These are phyloP conservation scores for Oedothorax gibbosus DNA, from an alignment of 1,140 invertebrate species.

Conservation along the genomic window DNA sequence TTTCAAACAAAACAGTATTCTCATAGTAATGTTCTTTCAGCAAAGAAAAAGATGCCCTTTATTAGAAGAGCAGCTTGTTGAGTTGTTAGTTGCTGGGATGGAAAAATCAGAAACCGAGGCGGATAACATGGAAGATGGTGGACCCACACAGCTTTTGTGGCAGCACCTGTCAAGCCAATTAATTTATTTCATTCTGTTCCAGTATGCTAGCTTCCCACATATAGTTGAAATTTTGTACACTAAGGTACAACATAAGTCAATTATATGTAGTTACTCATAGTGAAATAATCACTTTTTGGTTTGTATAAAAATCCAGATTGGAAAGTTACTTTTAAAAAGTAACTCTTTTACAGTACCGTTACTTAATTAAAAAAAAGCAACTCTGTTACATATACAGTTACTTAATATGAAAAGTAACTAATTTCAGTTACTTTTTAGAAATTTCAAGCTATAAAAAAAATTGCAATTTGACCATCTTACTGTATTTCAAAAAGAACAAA, in stretches of 20 bases:
- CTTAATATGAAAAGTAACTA: too few species aligned
- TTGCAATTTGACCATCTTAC: too few species aligned
- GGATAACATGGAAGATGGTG: constrained; percentile 56
- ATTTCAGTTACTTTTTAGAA: too few species aligned
- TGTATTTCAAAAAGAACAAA: too few species aligned
- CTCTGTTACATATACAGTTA: too few species aligned
- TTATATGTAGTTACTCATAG: neutral
- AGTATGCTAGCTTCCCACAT: constrained; percentile 92
- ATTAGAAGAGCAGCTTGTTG: constrained; percentile 92
- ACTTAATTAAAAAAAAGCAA: too few species aligned
- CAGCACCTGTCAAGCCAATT: constrained; percentile 93
- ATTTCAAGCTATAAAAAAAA: too few species aligned
- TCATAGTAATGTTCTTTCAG: constrained; percentile 67
- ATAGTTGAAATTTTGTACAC: constrained; percentile 90
- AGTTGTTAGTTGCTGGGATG: constrained; percentile 91
- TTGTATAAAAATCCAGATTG: neutral
- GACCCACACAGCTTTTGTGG: constrained; percentile 73
- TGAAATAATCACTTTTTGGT: neutral
- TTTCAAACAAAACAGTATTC: too few species aligned
- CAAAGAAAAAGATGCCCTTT: constrained; percentile 90
- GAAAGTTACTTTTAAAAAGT: too few species aligned
- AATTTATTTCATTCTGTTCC: constrained; percentile 95
- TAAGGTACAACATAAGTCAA: constrained; percentile 72
- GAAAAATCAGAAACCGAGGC: constrained; percentile 80
- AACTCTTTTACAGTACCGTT: too few species aligned